These are phyloP conservation scores for Neolamprologus cancellatus DNA, from an alignment of 2,113 vertebrate genomes.

Conservation along the genomic window DNA sequence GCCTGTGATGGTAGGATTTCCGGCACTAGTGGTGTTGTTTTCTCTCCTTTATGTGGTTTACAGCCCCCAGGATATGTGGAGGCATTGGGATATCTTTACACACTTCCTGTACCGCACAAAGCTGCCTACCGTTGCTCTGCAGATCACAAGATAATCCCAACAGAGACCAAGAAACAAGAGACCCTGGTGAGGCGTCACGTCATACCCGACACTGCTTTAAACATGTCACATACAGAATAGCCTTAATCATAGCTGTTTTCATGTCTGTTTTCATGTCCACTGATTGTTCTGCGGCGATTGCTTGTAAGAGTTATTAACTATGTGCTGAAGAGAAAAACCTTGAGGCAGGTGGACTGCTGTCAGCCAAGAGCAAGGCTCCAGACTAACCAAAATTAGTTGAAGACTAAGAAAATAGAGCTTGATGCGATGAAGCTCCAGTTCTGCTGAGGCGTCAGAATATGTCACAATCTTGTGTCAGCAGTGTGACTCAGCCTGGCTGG, in stretches of 20 bases:
- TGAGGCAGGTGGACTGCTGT: neutral
- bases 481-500: neutral
- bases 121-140: neutral
- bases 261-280: neutral
- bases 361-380: neutral
- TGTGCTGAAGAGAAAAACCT: neutral
- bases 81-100: constrained; percentile 20
- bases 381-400: neutral
- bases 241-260: neutral
- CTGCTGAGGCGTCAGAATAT: neutral
- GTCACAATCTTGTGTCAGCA: neutral
- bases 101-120: constrained; percentile 50
- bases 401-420: neutral
- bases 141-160: constrained; percentile 35
- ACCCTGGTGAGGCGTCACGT: neutral
- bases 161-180: constrained; percentile 7
- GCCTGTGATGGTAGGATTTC: constrained; percentile 43
- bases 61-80: constrained; percentile 28
- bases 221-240: neutral
- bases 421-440: neutral
- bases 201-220: neutral
- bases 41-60: constrained; percentile 39
- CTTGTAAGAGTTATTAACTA: neutral
- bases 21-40: constrained; percentile 30
- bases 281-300: accelerated